A percentile compares a stretch with the other conserved stretches of the same genome.
These are phyloP conservation scores for Himalopsyche phryganea DNA, from an alignment of 1,140 invertebrate genomes.

Conservation along the genomic window DNA sequence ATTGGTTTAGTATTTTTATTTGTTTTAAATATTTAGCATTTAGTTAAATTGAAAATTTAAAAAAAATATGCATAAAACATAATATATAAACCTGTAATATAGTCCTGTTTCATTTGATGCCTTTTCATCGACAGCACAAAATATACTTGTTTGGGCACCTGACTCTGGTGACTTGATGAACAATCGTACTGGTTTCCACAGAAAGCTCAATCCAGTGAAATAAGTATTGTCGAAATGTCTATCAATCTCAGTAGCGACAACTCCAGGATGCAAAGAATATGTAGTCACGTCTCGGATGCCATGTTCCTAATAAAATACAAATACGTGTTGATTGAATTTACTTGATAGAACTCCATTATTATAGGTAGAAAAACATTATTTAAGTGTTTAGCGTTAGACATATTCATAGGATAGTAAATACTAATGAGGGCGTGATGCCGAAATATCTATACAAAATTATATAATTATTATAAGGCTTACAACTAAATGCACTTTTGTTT, in stretches of 20 bases:
- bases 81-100: conserved; percentile 56
- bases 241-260: conserved; percentile 73
- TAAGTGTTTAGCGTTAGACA: too few relatives aligned
- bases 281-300: conserved; percentile 60
- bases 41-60: too few relatives aligned
- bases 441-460: background rate
- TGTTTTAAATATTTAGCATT: too few relatives aligned
- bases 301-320: conserved; percentile 12
- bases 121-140: conserved; percentile 62
- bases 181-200: conserved; percentile 64
- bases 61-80: too few relatives aligned
- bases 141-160: conserved; percentile 70
- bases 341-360: too few relatives aligned
- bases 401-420: background rate
- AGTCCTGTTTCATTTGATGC: conserved; percentile 62
- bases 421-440: background rate
- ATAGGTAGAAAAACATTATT: background rate
- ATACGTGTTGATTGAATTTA: background rate
- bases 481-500: too few relatives aligned
- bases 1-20: too few relatives aligned
- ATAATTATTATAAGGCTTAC: background rate
- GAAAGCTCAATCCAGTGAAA: conserved; percentile 43
- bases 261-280: conserved; percentile 80
- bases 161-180: conserved; percentile 66
- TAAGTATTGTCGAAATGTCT: conserved; percentile 57